These are phyloP conservation scores for Poeciliopsis gracilis DNA, from an alignment of 2,797 vertebrate genomes.

Conservation along the genomic window DNA sequence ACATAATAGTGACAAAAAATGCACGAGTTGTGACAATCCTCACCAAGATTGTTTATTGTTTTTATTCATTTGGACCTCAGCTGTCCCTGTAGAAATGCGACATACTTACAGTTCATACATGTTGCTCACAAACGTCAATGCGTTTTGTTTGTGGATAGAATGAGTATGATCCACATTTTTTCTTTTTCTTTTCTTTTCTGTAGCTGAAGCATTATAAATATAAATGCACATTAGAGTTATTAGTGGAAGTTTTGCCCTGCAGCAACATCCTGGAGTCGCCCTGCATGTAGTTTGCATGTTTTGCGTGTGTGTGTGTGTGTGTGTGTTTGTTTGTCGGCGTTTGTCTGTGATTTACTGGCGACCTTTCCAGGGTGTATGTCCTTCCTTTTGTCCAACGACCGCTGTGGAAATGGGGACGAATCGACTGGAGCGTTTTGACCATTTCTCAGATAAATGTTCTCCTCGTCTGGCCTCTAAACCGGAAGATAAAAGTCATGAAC, in stretches of 20 bases:
- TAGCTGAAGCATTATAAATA: not conserved
- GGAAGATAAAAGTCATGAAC: not conserved
- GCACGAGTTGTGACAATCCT: not conserved
- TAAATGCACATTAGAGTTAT: not conserved
- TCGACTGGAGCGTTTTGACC: not conserved
- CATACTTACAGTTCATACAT: not conserved
- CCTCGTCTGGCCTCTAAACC: not conserved
- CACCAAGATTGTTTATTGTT: not conserved
- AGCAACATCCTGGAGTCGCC: too few relatives aligned
- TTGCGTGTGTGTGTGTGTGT: not conserved
- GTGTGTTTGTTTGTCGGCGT: too few relatives aligned
- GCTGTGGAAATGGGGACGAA: not conserved
- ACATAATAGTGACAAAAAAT: not conserved
- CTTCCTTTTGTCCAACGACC: not conserved
- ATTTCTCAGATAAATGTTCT: not conserved
- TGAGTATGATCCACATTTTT: not conserved
- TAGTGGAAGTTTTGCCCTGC: too few relatives aligned
- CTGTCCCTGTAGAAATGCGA: not conserved
- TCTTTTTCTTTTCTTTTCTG: not conserved
- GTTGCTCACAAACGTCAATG: too few relatives aligned
- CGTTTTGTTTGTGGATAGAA: too few relatives aligned
- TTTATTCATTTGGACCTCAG: not conserved
- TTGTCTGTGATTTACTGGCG: not conserved
- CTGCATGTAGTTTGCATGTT: not conserved
- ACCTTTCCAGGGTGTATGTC: not conserved